Evolutionary conservation across 2,888 invertebrate genomes (phyloP).

Genomic region (Sinotaia quadrata): DNA sequence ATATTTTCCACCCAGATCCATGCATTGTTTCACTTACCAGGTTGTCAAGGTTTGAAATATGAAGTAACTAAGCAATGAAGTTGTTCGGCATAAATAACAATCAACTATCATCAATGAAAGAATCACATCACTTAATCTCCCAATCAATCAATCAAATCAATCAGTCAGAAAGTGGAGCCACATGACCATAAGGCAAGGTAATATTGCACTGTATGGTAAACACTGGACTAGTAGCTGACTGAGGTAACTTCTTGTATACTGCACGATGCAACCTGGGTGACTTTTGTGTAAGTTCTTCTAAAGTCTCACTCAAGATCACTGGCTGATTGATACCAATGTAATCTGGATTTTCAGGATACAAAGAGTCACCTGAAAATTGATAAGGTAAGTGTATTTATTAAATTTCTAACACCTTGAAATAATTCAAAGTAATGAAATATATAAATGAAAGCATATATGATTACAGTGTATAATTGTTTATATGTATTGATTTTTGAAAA

Average conservation of each 20-base stretch:
- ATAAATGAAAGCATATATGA: not conserved
- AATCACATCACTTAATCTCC: no score
- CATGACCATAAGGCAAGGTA: not conserved
- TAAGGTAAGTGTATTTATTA: not conserved
- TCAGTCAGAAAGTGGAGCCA: no score
- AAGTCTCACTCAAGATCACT: not conserved
- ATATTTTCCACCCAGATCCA: no score
- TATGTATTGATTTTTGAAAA: no score
- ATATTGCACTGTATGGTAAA: not conserved
- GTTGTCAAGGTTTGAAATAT: no score
- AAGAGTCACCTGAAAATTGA: not conserved
- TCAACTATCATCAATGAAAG: no score
- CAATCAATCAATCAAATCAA: no score
- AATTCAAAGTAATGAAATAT: not conserved
- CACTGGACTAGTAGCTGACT: not conserved
- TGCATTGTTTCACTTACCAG: no score
- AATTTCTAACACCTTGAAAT: not conserved
- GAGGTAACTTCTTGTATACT: not conserved
- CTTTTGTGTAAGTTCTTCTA: not conserved
- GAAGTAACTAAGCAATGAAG: no score
- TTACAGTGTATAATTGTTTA: not conserved
- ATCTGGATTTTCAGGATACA: not conserved
- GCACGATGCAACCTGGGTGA: not conserved
- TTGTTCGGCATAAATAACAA: no score
- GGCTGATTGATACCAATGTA: not conserved